Conservation (phyloP, 2,888 invertebrate genomes). For the Sylvicola cinctus region DNA sequence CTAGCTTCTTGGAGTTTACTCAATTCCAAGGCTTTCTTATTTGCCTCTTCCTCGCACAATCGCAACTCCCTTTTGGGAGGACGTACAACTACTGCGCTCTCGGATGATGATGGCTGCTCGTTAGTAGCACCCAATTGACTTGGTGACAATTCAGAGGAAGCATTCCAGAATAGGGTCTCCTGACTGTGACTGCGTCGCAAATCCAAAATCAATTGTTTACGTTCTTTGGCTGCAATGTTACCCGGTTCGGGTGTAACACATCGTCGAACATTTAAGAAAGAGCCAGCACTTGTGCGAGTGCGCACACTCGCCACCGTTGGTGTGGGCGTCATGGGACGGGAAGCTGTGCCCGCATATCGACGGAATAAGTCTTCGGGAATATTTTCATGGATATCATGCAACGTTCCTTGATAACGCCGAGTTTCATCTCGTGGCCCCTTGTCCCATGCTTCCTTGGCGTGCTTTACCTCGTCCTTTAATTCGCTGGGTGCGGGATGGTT, state of each 20-base stretch:
- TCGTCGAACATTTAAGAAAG: conserved; percentile 22
- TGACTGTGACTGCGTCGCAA: conserved; percentile 28
- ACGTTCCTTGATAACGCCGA: conserved; percentile 14
- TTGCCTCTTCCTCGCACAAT: conserved; percentile 2
- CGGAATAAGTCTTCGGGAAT: conserved; percentile 58
- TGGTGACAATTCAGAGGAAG: conserved; percentile 23
- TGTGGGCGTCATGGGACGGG: conserved; percentile 59
- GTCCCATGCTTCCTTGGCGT: conserved; percentile 52
- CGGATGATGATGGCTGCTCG: too few species aligned
- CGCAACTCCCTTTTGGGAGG: neutral
- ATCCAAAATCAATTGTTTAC: conserved; percentile 52
- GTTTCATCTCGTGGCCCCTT: conserved; percentile 16
- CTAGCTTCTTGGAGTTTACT: neutral
- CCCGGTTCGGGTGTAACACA: conserved; percentile 54
- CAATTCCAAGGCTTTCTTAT: conserved; percentile 3
- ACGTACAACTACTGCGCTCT: neutral
- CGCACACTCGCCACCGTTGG: conserved; percentile 55
- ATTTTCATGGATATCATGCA: conserved; percentile 29
- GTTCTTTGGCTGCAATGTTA: conserved; percentile 26
- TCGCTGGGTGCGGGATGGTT: conserved; percentile 64
- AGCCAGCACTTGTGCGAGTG: conserved; percentile 40
- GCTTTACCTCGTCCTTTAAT: conserved; percentile 46
- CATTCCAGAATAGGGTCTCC: conserved; percentile 31
- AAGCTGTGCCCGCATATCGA: conserved; percentile 69
- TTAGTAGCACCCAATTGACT: neutral